Percentiles rank a stretch among this genome's conserved stretches.
Evolutionary conservation across 2,113 vertebrate genomes (phyloP).

Genomic region (human (Homo sapiens)): DNA sequence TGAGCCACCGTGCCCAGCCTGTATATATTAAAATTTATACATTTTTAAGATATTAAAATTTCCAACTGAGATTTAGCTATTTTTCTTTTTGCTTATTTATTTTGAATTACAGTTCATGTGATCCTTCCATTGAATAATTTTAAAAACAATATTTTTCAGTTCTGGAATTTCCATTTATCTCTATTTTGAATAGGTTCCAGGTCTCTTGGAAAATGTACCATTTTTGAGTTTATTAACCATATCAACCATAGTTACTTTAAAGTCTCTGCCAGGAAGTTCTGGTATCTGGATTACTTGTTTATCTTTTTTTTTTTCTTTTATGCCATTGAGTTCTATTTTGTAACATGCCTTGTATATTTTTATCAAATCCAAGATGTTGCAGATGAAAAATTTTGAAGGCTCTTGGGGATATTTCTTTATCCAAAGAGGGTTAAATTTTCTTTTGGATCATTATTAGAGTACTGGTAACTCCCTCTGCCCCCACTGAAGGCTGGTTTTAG

Average conservation of each 20-base stretch:
- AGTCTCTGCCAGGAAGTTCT: background rate
- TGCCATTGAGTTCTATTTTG: background rate
- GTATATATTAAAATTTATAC: background rate
- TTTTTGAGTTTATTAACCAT: background rate
- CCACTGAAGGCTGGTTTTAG: background rate
- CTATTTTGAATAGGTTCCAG: background rate
- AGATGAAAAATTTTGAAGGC: background rate
- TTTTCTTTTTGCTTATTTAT: background rate
- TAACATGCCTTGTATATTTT: background rate
- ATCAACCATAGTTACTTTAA: background rate
- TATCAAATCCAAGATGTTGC: background rate
- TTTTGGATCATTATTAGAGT: background rate
- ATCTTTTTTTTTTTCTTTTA: background rate
- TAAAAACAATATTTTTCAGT: background rate
- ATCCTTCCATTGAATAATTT: background rate
- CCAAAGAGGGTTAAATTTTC: background rate
- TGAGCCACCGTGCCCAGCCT: background rate
- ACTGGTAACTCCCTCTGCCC: background rate
- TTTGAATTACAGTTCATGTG: background rate
- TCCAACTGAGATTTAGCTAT: background rate
- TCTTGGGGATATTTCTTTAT: background rate
- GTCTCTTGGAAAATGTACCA: background rate
- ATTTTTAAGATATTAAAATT: background rate
- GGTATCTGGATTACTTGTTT: background rate
- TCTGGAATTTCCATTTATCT: background rate